A percentile compares a stretch with the other conserved stretches of the same genome.
These are phyloP conservation scores for Macrosiphum euphorbiae DNA, from an alignment of 2,888 invertebrate genomes.

Conservation along the genomic window DNA sequence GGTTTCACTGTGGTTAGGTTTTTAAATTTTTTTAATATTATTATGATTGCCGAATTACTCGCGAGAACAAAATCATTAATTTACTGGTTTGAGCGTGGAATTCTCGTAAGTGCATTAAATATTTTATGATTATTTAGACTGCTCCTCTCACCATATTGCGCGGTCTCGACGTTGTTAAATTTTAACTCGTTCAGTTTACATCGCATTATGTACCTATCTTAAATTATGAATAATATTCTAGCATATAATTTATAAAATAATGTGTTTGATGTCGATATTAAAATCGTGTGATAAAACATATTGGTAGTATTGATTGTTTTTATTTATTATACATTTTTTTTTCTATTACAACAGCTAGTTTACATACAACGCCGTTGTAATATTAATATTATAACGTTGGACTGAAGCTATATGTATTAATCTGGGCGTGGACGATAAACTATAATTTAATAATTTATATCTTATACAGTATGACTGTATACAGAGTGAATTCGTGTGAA, in stretches of 20 bases:
- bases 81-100: neutral
- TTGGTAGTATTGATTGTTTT: constrained; percentile 1
- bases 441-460: constrained; percentile 26
- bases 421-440: constrained; percentile 41
- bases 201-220: neutral
- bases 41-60: neutral
- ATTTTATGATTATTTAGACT: neutral
- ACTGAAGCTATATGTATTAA: neutral
- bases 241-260: constrained; percentile 15
- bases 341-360: neutral
- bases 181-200: neutral
- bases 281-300: neutral
- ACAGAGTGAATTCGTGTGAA: neutral
- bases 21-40: neutral
- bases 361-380: neutral
- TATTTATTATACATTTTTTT: constrained; percentile 6
- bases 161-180: neutral
- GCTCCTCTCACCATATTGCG: neutral
- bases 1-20: neutral
- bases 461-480: neutral
- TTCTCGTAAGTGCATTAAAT: neutral
- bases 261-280: neutral
- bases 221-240: constrained; percentile 2
- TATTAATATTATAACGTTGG: neutral
- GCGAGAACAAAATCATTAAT: neutral